Percentiles rank a stretch among this genome's conserved stretches.
phyloP scores from a whole-genome alignment of 2,797 vertebrate genomes.

The Nasua narica region DNA sequence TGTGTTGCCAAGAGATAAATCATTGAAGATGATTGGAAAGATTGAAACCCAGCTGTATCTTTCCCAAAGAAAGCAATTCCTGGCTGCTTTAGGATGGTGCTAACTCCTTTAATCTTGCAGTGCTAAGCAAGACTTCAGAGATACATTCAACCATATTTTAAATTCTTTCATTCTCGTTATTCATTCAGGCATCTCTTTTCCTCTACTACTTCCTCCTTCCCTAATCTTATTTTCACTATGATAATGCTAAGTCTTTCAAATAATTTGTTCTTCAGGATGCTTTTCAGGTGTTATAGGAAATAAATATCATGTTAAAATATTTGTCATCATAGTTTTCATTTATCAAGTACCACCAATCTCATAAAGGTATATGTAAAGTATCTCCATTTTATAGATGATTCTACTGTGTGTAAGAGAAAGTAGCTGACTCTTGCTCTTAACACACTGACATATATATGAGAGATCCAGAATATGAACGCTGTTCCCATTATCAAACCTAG shows the following conservation, averaged over 20 bases:
- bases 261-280: not conserved
- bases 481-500: not conserved
- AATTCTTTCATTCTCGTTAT: not conserved
- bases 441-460: not conserved
- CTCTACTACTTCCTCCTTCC: not conserved
- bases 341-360: not conserved
- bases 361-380: not conserved
- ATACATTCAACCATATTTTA: not conserved
- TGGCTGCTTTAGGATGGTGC: not conserved
- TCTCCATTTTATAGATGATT: not conserved
- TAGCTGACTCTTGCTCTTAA: not conserved
- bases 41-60: not conserved
- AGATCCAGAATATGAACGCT: not conserved
- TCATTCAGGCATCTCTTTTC: not conserved
- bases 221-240: not conserved
- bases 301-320: not conserved
- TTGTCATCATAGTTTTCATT: not conserved
- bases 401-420: not conserved
- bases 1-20: constrained; percentile 59
- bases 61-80: not conserved
- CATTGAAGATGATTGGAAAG: not conserved
- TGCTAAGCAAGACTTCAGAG: not conserved
- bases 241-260: not conserved
- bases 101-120: not conserved
- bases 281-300: not conserved